Conservation (phyloP, 2,888 invertebrate genomes). For the Bembecia ichneumoniformis region DNA sequence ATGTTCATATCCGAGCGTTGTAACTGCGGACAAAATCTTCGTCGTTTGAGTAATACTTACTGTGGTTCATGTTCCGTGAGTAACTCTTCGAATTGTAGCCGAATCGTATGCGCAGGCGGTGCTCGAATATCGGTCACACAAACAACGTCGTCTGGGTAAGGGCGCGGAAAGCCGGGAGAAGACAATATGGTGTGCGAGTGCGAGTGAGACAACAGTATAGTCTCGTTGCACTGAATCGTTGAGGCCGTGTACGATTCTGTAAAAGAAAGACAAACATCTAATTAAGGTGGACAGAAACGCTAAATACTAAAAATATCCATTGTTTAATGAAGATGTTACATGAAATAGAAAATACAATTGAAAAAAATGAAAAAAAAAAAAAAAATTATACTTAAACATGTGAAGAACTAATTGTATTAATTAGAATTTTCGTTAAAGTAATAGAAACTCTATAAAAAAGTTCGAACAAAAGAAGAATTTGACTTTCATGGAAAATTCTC, state of each 20-base stretch:
- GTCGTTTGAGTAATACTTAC: slow-evolving; percentile 59
- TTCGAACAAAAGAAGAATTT: too few relatives aligned
- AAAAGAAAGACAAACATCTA: neutral
- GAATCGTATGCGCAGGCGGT: slow-evolving; percentile 78
- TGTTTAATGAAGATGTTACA: too few relatives aligned
- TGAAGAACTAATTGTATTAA: too few relatives aligned
- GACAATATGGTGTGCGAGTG: slow-evolving; percentile 78
- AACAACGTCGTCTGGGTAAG: slow-evolving; percentile 82
- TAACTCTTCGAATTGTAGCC: slow-evolving; percentile 82
- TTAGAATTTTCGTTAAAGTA: too few relatives aligned
- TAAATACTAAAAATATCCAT: too few relatives aligned
- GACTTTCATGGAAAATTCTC: too few relatives aligned
- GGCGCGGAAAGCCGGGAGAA: slow-evolving; percentile 85
- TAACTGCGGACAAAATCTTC: neutral
- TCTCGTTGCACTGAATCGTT: slow-evolving; percentile 76
- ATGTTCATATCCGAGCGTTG: slow-evolving; percentile 3
- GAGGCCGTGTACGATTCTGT: slow-evolving; percentile 56
- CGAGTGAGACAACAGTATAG: slow-evolving; percentile 75
- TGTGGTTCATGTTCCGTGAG: slow-evolving; percentile 83
- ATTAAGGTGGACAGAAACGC: too few relatives aligned
- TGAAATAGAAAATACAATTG: too few relatives aligned
- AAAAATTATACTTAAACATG: too few relatives aligned
- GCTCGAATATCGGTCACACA: slow-evolving; percentile 81
- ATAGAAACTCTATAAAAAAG: too few relatives aligned
- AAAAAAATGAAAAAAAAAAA: too few relatives aligned